phyloP scores from a whole-genome alignment of 2,113 vertebrate genomes.

The Neolamprologus longior region DNA sequence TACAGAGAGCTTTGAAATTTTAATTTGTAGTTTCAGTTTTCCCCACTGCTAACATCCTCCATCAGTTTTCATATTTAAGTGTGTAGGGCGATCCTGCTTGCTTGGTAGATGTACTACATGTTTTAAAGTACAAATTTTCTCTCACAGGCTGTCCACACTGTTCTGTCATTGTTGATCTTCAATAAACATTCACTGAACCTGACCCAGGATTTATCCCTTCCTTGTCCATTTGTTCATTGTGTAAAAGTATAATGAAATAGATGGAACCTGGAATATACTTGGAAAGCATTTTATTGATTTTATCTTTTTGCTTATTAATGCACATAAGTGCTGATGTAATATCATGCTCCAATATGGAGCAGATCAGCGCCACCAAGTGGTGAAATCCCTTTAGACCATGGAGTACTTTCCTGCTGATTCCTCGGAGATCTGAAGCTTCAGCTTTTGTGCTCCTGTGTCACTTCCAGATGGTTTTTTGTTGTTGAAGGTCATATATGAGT shows the following conservation, averaged over 20 bases:
- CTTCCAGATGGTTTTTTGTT: not conserved
- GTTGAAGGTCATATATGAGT: slow-evolving; percentile 79
- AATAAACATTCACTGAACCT: slow-evolving; percentile 68
- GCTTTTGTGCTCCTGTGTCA: not conserved
- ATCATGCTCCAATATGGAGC: slow-evolving; percentile 51
- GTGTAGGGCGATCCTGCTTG: slow-evolving; percentile 45
- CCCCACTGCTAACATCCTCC: slow-evolving; percentile 33
- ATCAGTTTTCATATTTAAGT: slow-evolving; percentile 33
- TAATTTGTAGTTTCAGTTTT: slow-evolving; percentile 35
- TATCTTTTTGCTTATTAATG: not conserved
- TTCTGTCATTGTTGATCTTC: slow-evolving; percentile 59
- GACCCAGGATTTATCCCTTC: not conserved
- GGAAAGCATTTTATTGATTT: not conserved
- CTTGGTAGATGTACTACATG: slow-evolving; percentile 56
- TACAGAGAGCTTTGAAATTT: slow-evolving; percentile 39
- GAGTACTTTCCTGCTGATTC: not conserved
- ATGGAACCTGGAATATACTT: not conserved
- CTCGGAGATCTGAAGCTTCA: not conserved
- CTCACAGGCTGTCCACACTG: slow-evolving; percentile 53
- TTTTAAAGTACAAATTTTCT: slow-evolving; percentile 38
- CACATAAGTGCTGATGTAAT: not conserved
- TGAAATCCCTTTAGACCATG: not conserved
- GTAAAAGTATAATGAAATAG: not conserved
- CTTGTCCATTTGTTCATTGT: not conserved
- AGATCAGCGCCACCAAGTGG: slow-evolving; percentile 13